A percentile compares a stretch with the other conserved stretches of the same genome.
Conservation (phyloP, 2,888 invertebrate species). For the Lasioglossum vierecki region DNA sequence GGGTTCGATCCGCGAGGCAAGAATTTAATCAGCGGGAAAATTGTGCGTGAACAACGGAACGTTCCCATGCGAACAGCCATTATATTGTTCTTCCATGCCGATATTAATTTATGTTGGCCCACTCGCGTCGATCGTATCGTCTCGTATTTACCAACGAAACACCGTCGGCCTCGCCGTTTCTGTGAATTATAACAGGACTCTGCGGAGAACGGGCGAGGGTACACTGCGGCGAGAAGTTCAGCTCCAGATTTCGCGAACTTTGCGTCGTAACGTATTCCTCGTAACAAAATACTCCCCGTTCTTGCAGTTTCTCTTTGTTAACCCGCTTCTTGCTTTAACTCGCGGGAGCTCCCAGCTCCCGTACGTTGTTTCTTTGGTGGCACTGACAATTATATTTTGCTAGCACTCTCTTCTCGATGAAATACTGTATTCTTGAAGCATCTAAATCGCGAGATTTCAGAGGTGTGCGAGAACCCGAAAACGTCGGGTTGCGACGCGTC, state of each 20-base stretch:
- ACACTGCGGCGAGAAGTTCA: neutral
- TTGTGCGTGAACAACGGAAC: neutral
- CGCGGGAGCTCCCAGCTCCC: neutral
- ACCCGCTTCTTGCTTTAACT: neutral
- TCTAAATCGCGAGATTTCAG: neutral
- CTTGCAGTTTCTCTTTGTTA: slow-evolving; percentile 16
- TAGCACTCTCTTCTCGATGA: neutral
- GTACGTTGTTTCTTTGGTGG: neutral
- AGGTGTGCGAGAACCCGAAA: neutral
- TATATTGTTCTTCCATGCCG: neutral
- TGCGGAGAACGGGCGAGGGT: neutral
- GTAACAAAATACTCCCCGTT: neutral
- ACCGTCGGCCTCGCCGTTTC: neutral
- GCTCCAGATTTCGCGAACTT: neutral
- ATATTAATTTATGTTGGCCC: neutral
- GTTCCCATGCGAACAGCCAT: neutral
- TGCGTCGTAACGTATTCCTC: neutral
- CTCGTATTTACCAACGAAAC: neutral
- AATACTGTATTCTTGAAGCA: neutral
- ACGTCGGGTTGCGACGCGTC: neutral
- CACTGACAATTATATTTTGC: neutral
- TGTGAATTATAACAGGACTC: neutral
- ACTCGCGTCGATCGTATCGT: neutral
- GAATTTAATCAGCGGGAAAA: slow-evolving; percentile 44
- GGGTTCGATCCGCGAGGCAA: neutral